These are phyloP conservation scores for Empis livida DNA, from an alignment of 2,888 invertebrate genomes.

Conservation along the genomic window DNA sequence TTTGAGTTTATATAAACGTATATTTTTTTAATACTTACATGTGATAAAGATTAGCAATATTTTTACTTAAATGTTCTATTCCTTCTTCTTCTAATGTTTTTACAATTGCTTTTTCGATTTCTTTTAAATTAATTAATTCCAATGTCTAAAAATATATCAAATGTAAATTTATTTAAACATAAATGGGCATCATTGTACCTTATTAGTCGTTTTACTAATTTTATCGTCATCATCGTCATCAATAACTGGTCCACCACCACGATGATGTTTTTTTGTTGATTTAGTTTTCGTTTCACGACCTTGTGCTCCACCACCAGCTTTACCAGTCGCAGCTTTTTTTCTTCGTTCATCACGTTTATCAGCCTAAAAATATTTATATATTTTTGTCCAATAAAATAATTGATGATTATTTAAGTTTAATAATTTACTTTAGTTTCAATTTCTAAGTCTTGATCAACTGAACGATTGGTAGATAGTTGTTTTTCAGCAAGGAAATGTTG, in stretches of 20 bases:
- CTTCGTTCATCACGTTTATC: constrained; percentile 79
- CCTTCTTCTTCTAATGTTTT: constrained; percentile 56
- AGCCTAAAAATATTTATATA: constrained; percentile 32
- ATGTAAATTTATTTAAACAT: constrained; percentile 4
- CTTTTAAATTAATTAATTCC: constrained; percentile 51
- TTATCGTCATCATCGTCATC: constrained; percentile 44
- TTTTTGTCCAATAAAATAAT: neutral
- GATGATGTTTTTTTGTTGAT: constrained; percentile 70
- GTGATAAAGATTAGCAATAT: constrained; percentile 55
- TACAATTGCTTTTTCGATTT: constrained; percentile 52
- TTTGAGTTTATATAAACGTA: too few relatives aligned
- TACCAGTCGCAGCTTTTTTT: constrained; percentile 75
- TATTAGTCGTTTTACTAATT: constrained; percentile 31
- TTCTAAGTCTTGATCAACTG: constrained; percentile 22
- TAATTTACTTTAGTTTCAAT: constrained; percentile 24
- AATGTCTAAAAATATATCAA: constrained; percentile 27
- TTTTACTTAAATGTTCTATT: constrained; percentile 53
- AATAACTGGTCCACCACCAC: constrained; percentile 47
- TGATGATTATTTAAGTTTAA: neutral
- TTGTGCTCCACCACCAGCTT: constrained; percentile 83
- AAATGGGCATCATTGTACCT: constrained; percentile 5
- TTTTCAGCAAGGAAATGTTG: constrained; percentile 59
- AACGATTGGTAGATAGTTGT: constrained; percentile 36
- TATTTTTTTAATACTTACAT: constrained; percentile 38
- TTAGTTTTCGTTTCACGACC: constrained; percentile 93